Base-by-base conservation (phyloP, 1,140 invertebrate genomes). In the Chrysomallon squamiferum region DNA sequence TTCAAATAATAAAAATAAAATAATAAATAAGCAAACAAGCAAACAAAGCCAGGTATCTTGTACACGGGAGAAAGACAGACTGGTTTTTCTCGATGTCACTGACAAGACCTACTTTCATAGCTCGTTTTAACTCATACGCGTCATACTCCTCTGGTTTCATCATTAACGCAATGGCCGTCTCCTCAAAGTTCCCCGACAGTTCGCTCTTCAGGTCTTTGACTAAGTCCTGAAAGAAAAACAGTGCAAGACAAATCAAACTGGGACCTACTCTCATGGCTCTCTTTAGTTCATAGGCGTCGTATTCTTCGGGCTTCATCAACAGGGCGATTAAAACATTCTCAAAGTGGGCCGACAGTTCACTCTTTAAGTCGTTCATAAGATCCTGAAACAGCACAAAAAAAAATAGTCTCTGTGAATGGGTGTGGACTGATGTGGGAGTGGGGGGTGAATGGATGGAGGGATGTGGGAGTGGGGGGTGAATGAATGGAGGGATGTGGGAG, bases 301-400 rank as follows among this genome's bases (percentile, higher is more conserved):
- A 86, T 59, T 84, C 84, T 43, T 76, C 76, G 35, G 74, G 72
- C 30, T 56, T 71, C 71, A 80, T 74, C 69, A 84, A 78, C 32
- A 86, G 73, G 18, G 75, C 82, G 15, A 81, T 58, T 13, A 79
- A 62, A 32, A 74, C 67, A 60, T 83, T 77, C 62, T 82, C 76
- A 78, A 86, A 86, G 35, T 79, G 75, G 7, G 84, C 84, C 50
- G 80, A 76, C 9, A 83, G 68, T 57, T 86, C 85, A 73, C 81
- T 78, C 69, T 81, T 79, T 61, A 86, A 67, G 62, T 86, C 85
- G 43, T 78, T 70, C 15, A 81, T 68, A 60, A 86, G 68, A 72
- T 86, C 85, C 84, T 86, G 22, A 58, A 65, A 43, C 52, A 43
- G 32, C 59, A 45, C 18, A 60, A 25, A 58, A 58, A 13, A 27